Conservation (phyloP, 2,888 invertebrate species). For the Epinotia bilunana region DNA sequence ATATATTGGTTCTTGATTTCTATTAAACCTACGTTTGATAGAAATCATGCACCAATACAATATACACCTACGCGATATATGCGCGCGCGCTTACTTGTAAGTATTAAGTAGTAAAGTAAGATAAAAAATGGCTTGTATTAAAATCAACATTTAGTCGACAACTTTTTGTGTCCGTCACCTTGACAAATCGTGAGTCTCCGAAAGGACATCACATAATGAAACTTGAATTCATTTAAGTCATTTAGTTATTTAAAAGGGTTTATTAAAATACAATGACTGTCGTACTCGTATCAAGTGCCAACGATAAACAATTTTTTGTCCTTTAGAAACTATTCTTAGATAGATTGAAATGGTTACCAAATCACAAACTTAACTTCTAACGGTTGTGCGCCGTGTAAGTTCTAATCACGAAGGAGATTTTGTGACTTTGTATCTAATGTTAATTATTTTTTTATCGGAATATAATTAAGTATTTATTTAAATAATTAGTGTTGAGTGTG, state of each 20-base stretch:
- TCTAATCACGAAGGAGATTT: neutral
- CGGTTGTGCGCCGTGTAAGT: neutral
- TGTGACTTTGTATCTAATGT: neutral
- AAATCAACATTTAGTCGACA: neutral
- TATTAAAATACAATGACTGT: constrained; percentile 19
- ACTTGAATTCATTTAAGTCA: neutral
- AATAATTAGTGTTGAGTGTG: neutral
- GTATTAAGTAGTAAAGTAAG: no score
- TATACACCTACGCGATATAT: no score
- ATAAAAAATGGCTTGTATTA: neutral
- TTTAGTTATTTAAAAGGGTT: neutral
- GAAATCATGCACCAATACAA: no score
- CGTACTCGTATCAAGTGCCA: constrained; percentile 27
- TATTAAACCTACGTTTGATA: no score
- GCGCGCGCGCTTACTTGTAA: no score
- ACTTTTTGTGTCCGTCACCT: constrained; percentile 9
- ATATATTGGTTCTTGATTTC: no score
- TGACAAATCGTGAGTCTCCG: neutral
- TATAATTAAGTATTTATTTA: neutral
- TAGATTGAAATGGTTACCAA: constrained; percentile 18
- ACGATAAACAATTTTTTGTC: constrained; percentile 41
- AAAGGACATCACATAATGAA: neutral
- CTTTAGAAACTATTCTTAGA: constrained; percentile 14
- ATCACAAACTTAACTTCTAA: neutral
- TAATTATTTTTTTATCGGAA: neutral